Base-by-base conservation (phyloP, 2,797 vertebrate genomes). In the Microctenopoma lineatum region DNA sequence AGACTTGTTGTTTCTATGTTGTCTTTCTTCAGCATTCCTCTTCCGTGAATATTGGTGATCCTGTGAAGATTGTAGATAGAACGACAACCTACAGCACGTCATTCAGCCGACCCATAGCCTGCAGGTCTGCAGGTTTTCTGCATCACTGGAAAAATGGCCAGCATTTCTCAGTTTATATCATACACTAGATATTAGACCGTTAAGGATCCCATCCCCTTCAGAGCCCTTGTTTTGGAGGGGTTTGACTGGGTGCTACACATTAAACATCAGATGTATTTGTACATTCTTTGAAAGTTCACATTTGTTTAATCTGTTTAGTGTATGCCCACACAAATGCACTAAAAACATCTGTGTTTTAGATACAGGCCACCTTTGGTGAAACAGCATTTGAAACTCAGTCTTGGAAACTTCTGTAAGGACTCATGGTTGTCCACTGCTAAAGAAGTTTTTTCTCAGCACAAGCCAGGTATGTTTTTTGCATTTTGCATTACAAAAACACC, bases 31-130 rank as follows among this genome's bases (percentile, higher is more conserved):
- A 88, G 82, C 77, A 65, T 36, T 62, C 21, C 50, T 82, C 80
- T 15, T 80, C 66, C 1, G 58, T 89, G 48, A n/a, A 25, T 10
- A 74, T 90, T 46, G 84, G 89, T 56, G 77, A 90, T 76, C 73
- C 64, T 36, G 29, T 44, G 42, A 88, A 79, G 79, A 78, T 53
- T 41, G 13, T 42, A 6, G 73, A 89, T 48, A 84, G 18, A 48
- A 11, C 77, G 70, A 90, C 83, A 0, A 89, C 73, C 16, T 50
- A 89, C 1, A 12, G 48, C 16, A 47, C 46, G 4, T 80, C 82
- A 21, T 91, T 89, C 72, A 53, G 10, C 34, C 16, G 27, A 7
- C 66, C 73, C 0, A 10, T 7, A 18, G 63, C 16, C 21, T 51
- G 39, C 52, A 84, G 85, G 87, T 89, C 29, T 39, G 50, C 41